A percentile compares a stretch with the other conserved stretches of the same genome.
These are phyloP conservation scores for Melanocharis versteri DNA, from an alignment of 2,113 vertebrate genomes.

Conservation along the genomic window DNA sequence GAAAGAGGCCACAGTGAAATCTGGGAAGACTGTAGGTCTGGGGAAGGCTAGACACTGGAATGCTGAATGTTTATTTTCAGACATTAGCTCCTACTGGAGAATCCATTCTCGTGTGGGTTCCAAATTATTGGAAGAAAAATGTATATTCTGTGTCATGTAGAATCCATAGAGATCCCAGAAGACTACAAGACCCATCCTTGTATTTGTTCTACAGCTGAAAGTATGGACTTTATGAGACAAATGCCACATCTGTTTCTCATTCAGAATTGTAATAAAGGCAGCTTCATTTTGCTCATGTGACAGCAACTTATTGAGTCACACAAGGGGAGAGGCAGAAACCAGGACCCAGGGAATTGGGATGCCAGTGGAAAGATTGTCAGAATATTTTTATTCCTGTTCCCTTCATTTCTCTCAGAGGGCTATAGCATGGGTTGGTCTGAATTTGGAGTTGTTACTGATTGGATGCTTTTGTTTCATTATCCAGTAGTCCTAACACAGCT, in stretches of 20 bases:
- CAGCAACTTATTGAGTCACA: neutral
- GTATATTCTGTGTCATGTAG: neutral
- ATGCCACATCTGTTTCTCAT: neutral
- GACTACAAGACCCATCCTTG: neutral
- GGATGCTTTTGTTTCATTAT: neutral
- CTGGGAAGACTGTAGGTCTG: neutral
- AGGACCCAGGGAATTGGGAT: rapidly evolving
- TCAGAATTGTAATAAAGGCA: neutral
- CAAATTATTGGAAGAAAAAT: neutral
- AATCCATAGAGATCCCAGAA: neutral
- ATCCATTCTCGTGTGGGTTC: neutral
- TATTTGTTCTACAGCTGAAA: neutral
- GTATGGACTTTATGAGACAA: neutral
- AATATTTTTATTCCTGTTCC: neutral
- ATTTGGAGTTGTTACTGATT: neutral
- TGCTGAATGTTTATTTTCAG: neutral
- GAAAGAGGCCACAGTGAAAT: neutral
- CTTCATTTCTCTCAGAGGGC: neutral
- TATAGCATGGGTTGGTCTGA: neutral
- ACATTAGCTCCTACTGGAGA: neutral
- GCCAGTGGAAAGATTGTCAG: neutral
- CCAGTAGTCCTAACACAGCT: neutral
- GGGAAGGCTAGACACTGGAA: neutral
- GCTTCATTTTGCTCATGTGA: neutral
- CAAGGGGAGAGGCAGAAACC: neutral